Percentiles rank a stretch among this genome's conserved stretches.
Conservation (phyloP, 2,888 invertebrate genomes). For the Chymomyza procnemis region DNA sequence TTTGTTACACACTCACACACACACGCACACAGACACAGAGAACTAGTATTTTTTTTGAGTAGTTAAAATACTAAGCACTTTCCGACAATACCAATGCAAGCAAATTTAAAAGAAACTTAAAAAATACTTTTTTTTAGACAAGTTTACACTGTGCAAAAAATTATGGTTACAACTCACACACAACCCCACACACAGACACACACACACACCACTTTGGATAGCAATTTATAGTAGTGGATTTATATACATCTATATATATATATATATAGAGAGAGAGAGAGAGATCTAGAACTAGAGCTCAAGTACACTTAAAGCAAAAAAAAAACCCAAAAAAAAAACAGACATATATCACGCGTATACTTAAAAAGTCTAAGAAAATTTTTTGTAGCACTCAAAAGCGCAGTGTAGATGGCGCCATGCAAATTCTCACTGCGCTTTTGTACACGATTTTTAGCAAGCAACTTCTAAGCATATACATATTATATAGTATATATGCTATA, state of each 20-base stretch:
- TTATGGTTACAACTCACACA: not conserved
- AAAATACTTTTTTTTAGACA: slow-evolving; percentile 36
- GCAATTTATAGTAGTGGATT: not conserved
- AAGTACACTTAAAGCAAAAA: too few species aligned
- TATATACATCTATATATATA: not conserved
- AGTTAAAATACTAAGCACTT: slow-evolving; percentile 66
- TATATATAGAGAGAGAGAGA: too few species aligned
- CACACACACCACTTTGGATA: not conserved
- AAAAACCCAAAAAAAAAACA: not conserved
- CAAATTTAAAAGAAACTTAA: slow-evolving; percentile 26
- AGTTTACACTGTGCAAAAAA: slow-evolving; percentile 31
- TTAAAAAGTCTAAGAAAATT: slow-evolving; percentile 11
- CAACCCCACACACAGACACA: not conserved
- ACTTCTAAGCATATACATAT: slow-evolving; percentile 51
- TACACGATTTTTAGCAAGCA: slow-evolving; percentile 34
- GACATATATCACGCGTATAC: not conserved
- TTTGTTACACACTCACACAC: slow-evolving; percentile 13
- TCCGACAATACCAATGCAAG: slow-evolving; percentile 62
- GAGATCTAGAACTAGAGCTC: too few species aligned
- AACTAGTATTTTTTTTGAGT: slow-evolving; percentile 37
- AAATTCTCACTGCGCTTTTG: slow-evolving; percentile 13
- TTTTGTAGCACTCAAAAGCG: slow-evolving; percentile 18
- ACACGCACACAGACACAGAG: slow-evolving; percentile 14
- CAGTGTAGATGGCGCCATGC: slow-evolving; percentile 17
- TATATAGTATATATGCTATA: too few species aligned